These are phyloP conservation scores for Amphibalanus amphitrite DNA, from an alignment of 1,140 invertebrate species.

Conservation along the genomic window DNA sequence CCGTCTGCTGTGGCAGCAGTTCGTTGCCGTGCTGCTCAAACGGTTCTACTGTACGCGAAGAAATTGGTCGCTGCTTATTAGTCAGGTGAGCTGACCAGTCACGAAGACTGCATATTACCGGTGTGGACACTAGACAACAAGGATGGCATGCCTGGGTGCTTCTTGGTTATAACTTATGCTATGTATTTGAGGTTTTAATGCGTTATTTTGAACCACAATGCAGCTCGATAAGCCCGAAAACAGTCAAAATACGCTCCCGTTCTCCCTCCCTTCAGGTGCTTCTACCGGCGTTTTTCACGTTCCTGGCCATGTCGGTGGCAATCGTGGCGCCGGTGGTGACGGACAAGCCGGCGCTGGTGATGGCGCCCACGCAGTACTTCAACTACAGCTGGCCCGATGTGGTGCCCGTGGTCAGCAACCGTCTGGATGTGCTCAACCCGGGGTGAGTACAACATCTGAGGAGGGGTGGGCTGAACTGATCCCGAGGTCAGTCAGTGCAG, in stretches of 20 bases:
- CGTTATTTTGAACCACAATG: no score
- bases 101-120: no score
- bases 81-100: slow-evolving; percentile 1
- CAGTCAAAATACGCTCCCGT: no score
- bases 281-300: not conserved
- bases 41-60: not conserved
- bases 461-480: no score
- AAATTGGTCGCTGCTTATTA: not conserved
- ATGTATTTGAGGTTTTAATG: no score
- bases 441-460: no score
- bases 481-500: no score
- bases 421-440: not conserved
- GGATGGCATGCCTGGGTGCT: no score
- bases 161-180: no score
- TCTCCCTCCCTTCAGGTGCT: not conserved
- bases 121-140: no score
- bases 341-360: not conserved
- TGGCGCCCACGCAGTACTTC: slow-evolving; percentile 1
- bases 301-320: not conserved
- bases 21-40: not conserved
- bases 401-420: not conserved
- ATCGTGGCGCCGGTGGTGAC: not conserved
- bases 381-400: not conserved
- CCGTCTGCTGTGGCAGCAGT: slow-evolving; percentile 1
- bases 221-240: no score